Evolutionary conservation across 2,113 vertebrate genomes (phyloP), one percentile per base, ranked within the genome.

Genomic region (Larimichthys polyactis): DNA sequence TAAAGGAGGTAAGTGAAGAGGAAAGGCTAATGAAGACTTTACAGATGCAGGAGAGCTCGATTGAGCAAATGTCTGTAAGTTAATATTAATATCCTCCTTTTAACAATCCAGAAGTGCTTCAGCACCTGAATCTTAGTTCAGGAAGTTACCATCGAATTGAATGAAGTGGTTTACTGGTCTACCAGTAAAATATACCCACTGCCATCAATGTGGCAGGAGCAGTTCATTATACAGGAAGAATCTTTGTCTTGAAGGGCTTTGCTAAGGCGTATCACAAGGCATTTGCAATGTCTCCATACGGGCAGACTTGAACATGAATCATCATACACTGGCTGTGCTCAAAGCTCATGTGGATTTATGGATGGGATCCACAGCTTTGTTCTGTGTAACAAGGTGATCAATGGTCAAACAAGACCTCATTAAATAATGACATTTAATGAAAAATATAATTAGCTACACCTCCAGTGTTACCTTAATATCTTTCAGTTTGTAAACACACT

Each of bases 201-300:
- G 55, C 44, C 11, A 17, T 17, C 27, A 52, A 24, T 10, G 24
- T 62, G 60, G 43, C 20, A 55, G 76, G 27, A 36, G 17, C 22
- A 44, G 51, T 9, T 3, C 40, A 48, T 24, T 19, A 17, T 12
- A 22, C 8, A 71, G 15, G 32, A 24, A 40, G 24, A 59, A 14
- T 68, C 46, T 55, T 40, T n/a, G 8, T 74, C 69, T 51, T 63
- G 12, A 82, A 83, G 76, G 81, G 78, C 81, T 78, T 83, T 79
- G 72, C 67, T 74, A 48, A 54, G 8, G 3, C 46, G 48, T n/a
- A 15, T 78, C 66, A 69, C 6, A 19, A 5, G 57, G 49, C 60
- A 63, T 58, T 46, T 65, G 27, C 52, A 24, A 46, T 16, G 32
- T 65, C 58, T 62, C 20, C 7, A 8, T 22, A 10, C 24, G 63